Percentiles rank a stretch among this genome's conserved stretches.
Conservation (phyloP, 2,888 invertebrate species). For the Spilosoma lubricipeda region DNA sequence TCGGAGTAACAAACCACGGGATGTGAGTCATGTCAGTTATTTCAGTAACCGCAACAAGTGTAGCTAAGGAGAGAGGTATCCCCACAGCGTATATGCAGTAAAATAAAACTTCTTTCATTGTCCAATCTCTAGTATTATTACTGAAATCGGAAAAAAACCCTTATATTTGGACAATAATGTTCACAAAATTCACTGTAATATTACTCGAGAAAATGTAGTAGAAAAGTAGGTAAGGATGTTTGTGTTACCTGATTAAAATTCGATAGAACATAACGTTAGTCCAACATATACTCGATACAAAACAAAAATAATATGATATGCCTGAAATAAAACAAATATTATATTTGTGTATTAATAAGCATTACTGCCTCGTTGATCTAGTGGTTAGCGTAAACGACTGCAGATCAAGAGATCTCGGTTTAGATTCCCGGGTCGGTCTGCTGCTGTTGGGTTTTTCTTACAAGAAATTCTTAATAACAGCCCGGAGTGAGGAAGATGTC, state of each 20-base stretch:
- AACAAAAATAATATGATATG: neutral
- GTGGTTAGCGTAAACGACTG: too few relatives aligned
- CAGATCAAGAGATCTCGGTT: too few relatives aligned
- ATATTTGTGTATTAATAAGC: too few relatives aligned
- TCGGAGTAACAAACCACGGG: conserved; percentile 1
- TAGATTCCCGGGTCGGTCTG: too few relatives aligned
- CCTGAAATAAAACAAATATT: conserved; percentile 3
- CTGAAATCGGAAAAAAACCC: neutral
- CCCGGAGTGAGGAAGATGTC: too few relatives aligned
- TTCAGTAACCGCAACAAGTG: neutral
- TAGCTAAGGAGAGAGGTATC: neutral
- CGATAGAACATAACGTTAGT: conserved; percentile 2
- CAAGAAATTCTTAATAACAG: too few relatives aligned
- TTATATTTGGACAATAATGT: too few relatives aligned
- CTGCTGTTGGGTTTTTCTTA: too few relatives aligned
- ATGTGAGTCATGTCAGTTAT: neutral
- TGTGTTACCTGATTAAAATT: neutral
- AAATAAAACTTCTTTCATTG: neutral
- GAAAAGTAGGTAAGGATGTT: neutral
- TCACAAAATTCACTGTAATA: too few relatives aligned
- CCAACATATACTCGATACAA: neutral
- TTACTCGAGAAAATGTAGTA: neutral
- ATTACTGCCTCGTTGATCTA: too few relatives aligned
- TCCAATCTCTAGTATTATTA: neutral
- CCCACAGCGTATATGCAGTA: neutral